Conservation (phyloP, 53 echinoderm and acorn worm genomes). For the Pentamera pediparva region DNA sequence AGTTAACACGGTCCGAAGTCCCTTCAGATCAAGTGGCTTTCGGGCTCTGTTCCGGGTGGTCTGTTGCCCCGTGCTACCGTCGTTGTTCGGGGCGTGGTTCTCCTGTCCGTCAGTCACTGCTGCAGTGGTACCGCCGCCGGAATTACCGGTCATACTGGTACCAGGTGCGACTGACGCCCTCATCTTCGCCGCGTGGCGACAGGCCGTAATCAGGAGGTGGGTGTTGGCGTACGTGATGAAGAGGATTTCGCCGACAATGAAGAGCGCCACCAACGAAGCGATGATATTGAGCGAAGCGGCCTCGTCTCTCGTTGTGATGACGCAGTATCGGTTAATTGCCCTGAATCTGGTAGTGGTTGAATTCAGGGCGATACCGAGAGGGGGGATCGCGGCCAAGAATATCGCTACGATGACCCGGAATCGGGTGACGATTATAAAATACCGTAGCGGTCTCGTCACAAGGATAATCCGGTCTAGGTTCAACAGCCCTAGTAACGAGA, state of each 20-base stretch:
- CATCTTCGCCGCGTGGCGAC: constrained; percentile 5
- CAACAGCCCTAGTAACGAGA: background rate
- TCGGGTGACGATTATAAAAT: background rate
- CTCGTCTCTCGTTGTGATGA: background rate
- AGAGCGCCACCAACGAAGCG: background rate
- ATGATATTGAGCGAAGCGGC: background rate
- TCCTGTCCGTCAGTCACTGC: background rate
- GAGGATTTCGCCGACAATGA: background rate
- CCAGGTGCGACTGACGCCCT: background rate
- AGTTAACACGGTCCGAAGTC: constrained; percentile 3
- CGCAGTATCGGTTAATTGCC: background rate
- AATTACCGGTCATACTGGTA: background rate
- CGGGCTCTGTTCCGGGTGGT: background rate
- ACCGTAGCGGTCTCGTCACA: constrained; percentile 3
- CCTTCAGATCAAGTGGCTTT: constrained; percentile 6
- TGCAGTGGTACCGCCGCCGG: background rate
- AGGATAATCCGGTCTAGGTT: constrained; percentile 22
- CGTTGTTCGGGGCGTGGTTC: too few species aligned
- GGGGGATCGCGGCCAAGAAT: background rate
- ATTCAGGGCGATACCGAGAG: background rate
- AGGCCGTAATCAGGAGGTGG: background rate
- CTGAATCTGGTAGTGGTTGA: background rate
- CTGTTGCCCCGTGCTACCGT: background rate
- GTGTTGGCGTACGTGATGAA: constrained; percentile 6
- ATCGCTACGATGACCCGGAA: background rate